These are phyloP conservation scores for Asbolus verrucosus DNA, from an alignment of 1,140 invertebrate genomes.

Conservation along the genomic window DNA sequence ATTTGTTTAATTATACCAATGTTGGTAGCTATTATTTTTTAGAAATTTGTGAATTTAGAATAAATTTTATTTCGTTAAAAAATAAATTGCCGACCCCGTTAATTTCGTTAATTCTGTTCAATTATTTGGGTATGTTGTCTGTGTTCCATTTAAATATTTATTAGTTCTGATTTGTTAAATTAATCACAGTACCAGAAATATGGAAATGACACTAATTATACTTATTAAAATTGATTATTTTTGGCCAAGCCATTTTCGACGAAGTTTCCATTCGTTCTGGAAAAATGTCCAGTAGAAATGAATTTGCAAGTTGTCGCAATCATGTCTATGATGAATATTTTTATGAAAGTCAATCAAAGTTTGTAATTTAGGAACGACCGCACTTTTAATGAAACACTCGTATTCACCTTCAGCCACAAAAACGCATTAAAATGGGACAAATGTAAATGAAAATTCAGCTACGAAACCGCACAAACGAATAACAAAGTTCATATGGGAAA, in stretches of 20 bases:
- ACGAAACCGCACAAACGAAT: conserved; percentile 55
- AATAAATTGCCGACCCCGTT: conserved; percentile 19
- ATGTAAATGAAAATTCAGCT: conserved; percentile 61
- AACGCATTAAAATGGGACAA: conserved; percentile 61
- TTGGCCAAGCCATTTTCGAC: neutral
- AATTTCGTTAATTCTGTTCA: conserved; percentile 18
- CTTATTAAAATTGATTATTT: conserved; percentile 22
- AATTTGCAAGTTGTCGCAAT: neutral
- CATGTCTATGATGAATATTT: conserved; percentile 3
- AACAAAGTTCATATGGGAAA: conserved; percentile 49
- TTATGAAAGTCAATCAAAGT: conserved; percentile 51
- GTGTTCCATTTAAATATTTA: conserved; percentile 20
- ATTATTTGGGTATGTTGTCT: conserved; percentile 14
- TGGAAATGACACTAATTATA: conserved; percentile 5
- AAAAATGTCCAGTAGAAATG: neutral
- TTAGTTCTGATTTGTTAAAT: conserved; percentile 24
- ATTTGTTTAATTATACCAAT: conserved; percentile 33
- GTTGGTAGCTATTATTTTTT: conserved; percentile 19
- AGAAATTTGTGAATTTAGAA: conserved; percentile 17
- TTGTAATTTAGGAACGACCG: conserved; percentile 59
- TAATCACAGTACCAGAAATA: conserved; percentile 23
- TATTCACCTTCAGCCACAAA: conserved; percentile 59
- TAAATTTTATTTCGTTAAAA: conserved; percentile 13
- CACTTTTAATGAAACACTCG: conserved; percentile 63
- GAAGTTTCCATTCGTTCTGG: neutral